These are phyloP conservation scores for Andrena haemorrhoa DNA, from an alignment of 2,888 invertebrate species.

Conservation along the genomic window DNA sequence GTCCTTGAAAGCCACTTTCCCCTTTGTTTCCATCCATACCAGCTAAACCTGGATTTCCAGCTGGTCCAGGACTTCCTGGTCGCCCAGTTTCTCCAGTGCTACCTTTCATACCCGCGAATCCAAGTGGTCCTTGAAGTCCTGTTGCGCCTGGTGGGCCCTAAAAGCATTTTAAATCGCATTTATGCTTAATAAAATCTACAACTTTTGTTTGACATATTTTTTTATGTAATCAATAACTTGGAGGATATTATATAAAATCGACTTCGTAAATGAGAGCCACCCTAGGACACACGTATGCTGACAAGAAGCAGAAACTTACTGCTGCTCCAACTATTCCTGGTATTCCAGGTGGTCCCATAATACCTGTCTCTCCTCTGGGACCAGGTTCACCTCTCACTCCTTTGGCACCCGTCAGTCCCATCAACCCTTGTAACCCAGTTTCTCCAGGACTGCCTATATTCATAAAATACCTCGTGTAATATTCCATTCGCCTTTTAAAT, in stretches of 20 bases:
- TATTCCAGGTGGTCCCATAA: slow-evolving; percentile 91
- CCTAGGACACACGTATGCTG: neutral
- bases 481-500: neutral
- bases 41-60: slow-evolving; percentile 90
- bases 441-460: slow-evolving; percentile 88
- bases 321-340: slow-evolving; percentile 91
- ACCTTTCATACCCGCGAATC: slow-evolving; percentile 90
- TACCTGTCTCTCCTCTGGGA: slow-evolving; percentile 90
- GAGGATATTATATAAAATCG: too few relatives aligned
- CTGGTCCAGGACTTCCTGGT: slow-evolving; percentile 88
- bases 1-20: slow-evolving; percentile 90
- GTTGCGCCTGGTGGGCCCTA: slow-evolving; percentile 90
- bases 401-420: slow-evolving; percentile 89
- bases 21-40: slow-evolving; percentile 92
- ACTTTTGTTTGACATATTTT: too few relatives aligned
- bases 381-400: slow-evolving; percentile 92
- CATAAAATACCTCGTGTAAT: neutral
- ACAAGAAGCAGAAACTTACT: slow-evolving; percentile 84
- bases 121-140: slow-evolving; percentile 90
- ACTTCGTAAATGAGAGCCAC: too few relatives aligned
- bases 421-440: slow-evolving; percentile 87
- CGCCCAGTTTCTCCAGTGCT: slow-evolving; percentile 89
- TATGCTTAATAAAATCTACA: too few relatives aligned
- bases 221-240: too few relatives aligned
- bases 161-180: slow-evolving; percentile 38